These are phyloP conservation scores for Eupeodes corollae DNA, from an alignment of 1,140 invertebrate genomes.

Conservation along the genomic window DNA sequence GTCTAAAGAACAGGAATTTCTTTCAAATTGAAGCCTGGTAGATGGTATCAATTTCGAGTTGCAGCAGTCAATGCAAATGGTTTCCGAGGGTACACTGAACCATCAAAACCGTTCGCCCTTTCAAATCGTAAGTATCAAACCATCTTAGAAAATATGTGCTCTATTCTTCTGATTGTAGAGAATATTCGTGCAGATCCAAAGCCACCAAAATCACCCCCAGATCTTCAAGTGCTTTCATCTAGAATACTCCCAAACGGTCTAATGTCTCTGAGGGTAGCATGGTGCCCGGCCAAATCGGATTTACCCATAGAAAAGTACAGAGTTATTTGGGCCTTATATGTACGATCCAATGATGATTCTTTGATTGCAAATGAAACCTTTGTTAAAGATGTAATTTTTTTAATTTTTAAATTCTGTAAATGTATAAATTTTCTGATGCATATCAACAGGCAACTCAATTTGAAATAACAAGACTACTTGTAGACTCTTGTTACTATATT, in stretches of 20 bases:
- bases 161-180: constrained; percentile 3
- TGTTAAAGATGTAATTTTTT: constrained; percentile 36
- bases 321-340: constrained; percentile 30
- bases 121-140: constrained; percentile 36
- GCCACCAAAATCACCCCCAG: constrained; percentile 50
- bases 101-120: constrained; percentile 50
- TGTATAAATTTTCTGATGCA: neutral
- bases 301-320: constrained; percentile 46
- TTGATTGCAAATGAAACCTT: constrained; percentile 18
- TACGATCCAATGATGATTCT: constrained; percentile 17
- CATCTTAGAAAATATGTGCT: constrained; percentile 3
- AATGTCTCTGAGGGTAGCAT: constrained; percentile 45
- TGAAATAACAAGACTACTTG: constrained; percentile 47
- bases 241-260: constrained; percentile 39
- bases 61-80: constrained; percentile 59
- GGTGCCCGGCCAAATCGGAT: constrained; percentile 53
- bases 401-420: neutral
- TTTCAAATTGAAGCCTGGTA: constrained; percentile 51
- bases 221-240: constrained; percentile 45
- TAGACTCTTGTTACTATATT: constrained; percentile 55
- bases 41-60: constrained; percentile 66
- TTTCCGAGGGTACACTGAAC: constrained; percentile 53
- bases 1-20: constrained; percentile 39
- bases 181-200: constrained; percentile 43
- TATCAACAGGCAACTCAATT: constrained; percentile 22